Conservation (phyloP, 1,140 invertebrate species). For the Scaptodrosophila lebanonensis region DNA sequence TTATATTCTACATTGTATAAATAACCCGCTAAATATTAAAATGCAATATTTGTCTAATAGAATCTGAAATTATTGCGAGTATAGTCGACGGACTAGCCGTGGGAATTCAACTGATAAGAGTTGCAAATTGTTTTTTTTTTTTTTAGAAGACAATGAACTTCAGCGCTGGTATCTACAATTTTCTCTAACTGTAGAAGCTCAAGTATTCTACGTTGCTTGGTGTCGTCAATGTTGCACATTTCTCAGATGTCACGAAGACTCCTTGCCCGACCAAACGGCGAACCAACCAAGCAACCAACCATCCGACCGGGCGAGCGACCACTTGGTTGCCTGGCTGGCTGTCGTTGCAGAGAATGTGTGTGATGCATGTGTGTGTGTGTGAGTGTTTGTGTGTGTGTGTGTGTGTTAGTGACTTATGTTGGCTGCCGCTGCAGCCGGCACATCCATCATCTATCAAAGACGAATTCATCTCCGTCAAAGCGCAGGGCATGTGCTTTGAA, state of each 20-base stretch:
- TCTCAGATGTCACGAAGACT: constrained; percentile 65
- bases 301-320: constrained; percentile 24
- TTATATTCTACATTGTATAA: no score
- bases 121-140: no score
- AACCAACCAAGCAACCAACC: constrained; percentile 13
- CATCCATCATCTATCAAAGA: constrained; percentile 76
- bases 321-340: no score
- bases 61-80: no score
- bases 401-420: constrained; percentile 58
- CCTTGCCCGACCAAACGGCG: constrained; percentile 28
- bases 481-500: constrained; percentile 55
- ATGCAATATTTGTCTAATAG: no score
- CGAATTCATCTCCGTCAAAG: constrained; percentile 73
- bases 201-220: constrained; percentile 34
- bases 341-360: no score
- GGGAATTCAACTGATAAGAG: no score
- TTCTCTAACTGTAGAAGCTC: no score
- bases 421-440: constrained; percentile 65
- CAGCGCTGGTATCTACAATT: no score
- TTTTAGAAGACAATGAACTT: no score
- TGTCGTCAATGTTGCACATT: constrained; percentile 63
- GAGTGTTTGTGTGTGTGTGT: neutral
- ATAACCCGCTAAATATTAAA: no score
- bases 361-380: constrained; percentile 15
- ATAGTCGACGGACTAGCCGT: no score